phyloP scores from a whole-genome alignment of 2,113 vertebrate species.

The Hippoglossus stenolepis region DNA sequence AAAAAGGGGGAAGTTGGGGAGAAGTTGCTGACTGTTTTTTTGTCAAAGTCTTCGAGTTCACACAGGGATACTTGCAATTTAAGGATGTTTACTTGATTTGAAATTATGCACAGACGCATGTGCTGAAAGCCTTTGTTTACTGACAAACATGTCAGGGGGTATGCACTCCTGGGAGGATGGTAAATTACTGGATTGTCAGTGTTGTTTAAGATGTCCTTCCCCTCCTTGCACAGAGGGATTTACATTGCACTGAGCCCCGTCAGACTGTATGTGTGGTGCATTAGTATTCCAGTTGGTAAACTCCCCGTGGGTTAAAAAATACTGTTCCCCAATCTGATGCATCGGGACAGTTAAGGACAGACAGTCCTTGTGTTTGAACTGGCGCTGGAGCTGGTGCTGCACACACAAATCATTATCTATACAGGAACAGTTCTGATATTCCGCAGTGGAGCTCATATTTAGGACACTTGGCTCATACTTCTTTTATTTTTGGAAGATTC shows the following conservation, averaged over 20 bases:
- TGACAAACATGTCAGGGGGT: constrained; percentile 37
- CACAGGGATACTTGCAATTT: constrained; percentile 50
- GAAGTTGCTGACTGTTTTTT: constrained; percentile 58
- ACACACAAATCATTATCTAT: not conserved
- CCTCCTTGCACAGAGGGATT: constrained; percentile 40
- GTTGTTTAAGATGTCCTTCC: constrained; percentile 39
- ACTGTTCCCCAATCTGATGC: constrained; percentile 26
- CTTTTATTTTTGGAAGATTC: not conserved
- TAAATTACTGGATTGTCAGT: constrained; percentile 61
- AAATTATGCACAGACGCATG: constrained; percentile 59
- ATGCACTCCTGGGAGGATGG: constrained; percentile 37
- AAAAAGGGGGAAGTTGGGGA: constrained; percentile 49
- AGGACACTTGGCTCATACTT: not conserved
- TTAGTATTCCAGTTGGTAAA: constrained; percentile 50
- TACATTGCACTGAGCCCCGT: constrained; percentile 29
- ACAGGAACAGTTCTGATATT: not conserved
- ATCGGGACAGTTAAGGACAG: constrained; percentile 49
- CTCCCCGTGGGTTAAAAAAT: constrained; percentile 42
- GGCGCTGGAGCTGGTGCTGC: not conserved
- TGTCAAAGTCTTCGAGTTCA: constrained; percentile 53
- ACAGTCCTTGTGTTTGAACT: constrained; percentile 39
- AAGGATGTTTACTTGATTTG: constrained; percentile 60
- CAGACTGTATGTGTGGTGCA: constrained; percentile 24
- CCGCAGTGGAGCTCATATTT: not conserved
- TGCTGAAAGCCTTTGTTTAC: constrained; percentile 62